Evolutionary conservation across 2,888 invertebrate species (phyloP), one percentile per base, ranked within the genome.

Genomic region (Plebejus argus): DNA sequence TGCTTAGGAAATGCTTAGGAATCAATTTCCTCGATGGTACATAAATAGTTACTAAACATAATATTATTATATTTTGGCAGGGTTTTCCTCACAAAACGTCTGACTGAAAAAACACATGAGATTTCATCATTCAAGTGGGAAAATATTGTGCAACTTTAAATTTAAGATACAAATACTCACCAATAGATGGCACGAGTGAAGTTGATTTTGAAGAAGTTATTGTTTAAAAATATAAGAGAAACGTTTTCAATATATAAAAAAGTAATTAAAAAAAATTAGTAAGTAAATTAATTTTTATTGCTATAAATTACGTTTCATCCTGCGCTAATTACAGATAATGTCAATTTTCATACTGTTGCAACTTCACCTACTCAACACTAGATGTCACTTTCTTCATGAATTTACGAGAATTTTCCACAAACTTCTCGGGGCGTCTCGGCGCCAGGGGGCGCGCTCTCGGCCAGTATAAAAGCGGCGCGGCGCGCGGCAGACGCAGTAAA

Each of bases 331-430:
- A 28, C 1, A 72, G 20, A 45, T 58, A 15, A 35, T 45, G 4
- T 5, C 6, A 10, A 28, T 6, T 66, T 66, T 18, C 66, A 33
- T 6, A 10, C 5, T 28, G 18, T 12, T 66, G 2, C 12, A n/a
- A 39, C 7, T 77, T 39, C 8, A 3, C 39, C 82, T 80, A 80
- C 39, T 80, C 56, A 39, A 45, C 71, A 79, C 79, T 35, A 84
- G 84, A 84, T 84, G 84, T 77, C 84, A 78, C 76, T 79, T 6
- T 61, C 1, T 2, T n/a, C n/a, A 4, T 5, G 53, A 74, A 74
- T 28, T 6, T 70, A 58, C 87, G 83, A 78, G 90, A 90, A 87
- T n/a, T 1, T 89, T 91, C 92, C 80, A 58, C 90, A 88, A 39
- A 70, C 56, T 84, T 87, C 88, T 35, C 79, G 83, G 49, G 53